A percentile compares a stretch with the other conserved stretches of the same genome.
phyloP scores from a whole-genome alignment of 2,113 vertebrate genomes.

The Cyanocitta stelleri region DNA sequence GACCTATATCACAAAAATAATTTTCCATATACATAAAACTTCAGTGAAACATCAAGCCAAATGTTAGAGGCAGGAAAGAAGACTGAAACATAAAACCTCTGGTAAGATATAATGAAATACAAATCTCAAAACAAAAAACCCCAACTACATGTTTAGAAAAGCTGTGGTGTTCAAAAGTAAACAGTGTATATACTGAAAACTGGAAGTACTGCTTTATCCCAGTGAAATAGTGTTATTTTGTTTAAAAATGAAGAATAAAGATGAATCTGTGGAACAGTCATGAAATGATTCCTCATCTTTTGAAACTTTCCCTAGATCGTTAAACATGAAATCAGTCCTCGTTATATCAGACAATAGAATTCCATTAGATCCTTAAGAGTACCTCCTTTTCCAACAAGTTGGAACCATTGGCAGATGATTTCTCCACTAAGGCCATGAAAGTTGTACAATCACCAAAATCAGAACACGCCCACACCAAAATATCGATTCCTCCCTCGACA shows the following conservation, averaged over 20 bases:
- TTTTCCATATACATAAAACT: neutral
- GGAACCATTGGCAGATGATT: neutral
- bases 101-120: neutral
- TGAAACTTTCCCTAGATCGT: neutral
- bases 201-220: neutral
- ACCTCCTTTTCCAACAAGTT: neutral
- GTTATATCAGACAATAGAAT: neutral
- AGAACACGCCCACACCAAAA: neutral
- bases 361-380: neutral
- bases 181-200: neutral
- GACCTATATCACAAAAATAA: neutral
- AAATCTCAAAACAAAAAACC: neutral
- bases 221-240: neutral
- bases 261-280: neutral
- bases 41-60: neutral
- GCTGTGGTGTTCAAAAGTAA: neutral
- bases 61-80: neutral
- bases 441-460: neutral
- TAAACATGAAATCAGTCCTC: neutral
- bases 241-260: neutral
- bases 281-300: neutral
- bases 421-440: neutral
- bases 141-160: neutral
- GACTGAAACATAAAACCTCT: neutral
- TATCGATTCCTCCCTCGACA: neutral